Base-by-base conservation (phyloP, 2,797 vertebrate genomes). In the Mionectes olivaceus region DNA sequence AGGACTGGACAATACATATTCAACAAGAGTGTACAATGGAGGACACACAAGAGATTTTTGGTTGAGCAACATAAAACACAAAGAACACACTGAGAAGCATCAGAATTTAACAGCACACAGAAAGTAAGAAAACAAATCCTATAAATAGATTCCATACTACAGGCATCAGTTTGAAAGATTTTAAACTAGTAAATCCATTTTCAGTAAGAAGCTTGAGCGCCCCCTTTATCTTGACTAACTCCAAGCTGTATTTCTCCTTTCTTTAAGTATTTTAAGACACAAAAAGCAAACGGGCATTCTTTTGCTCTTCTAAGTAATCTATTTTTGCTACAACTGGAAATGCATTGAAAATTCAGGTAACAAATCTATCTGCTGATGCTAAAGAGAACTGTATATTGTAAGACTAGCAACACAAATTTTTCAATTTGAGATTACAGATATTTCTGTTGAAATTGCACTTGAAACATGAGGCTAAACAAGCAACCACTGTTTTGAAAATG, bases 401-500 rank as follows among this genome's bases (percentile, higher is more conserved):
- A 90, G 39, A 93, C 24, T 8, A 68, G 25, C 13, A 70, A 55
- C 87, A 93, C 47, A 91, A n/a, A 37, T 49, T 79, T 95, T 95
- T 59, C 68, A 85, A 59, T 93, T 95, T 78, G 44, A 95, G 47
- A 83, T 75, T 65, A 94, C 6, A 32, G 25, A 22, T 91, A 75
- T 74, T 93, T 93, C 52, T 47, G 46, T 28, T 91, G 57, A 61
- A 95, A 89, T 7, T 24, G 53, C 30, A 83, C 59, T 81, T 78
- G 47, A 92, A 91, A 93, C 56, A 83, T 11, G 39, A 28, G 90
- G 63, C 44, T 92, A 74, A 92, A 94, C 53, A 94, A 49, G n/a
- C 71, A 75, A 86, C 12, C 27, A 44, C 17, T 39, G 9, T 57
- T 87, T 79, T 50, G 59, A 94, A 91, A 84, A 93, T 14, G 5